Evolutionary conservation across 2,113 vertebrate genomes (phyloP).

Genomic region (Kryptolebias marmoratus): DNA sequence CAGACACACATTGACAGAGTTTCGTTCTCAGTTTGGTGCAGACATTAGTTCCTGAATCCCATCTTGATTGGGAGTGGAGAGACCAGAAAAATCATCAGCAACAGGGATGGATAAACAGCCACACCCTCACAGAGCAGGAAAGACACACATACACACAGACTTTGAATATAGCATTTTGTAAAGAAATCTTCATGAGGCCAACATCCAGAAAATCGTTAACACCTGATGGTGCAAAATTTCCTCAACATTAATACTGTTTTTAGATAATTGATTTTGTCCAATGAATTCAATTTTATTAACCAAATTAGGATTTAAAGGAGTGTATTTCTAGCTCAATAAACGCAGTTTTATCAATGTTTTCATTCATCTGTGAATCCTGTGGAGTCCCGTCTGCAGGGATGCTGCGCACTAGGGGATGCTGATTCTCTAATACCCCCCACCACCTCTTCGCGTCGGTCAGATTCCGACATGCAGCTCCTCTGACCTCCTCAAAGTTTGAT

Average conservation of each 20-base stretch:
- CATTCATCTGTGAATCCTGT: constrained; percentile 3
- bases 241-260: too few relatives aligned
- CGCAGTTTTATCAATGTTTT: neutral
- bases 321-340: too few relatives aligned
- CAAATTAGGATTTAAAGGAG: too few relatives aligned
- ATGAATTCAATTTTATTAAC: too few relatives aligned
- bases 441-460: neutral
- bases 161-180: too few relatives aligned
- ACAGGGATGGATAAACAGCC: constrained; percentile 20
- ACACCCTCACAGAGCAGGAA: constrained; percentile 48
- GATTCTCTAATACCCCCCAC: neutral
- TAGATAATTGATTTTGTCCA: too few relatives aligned
- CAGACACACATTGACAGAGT: constrained; percentile 3
- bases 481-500: constrained; percentile 21
- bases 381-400: neutral
- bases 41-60: constrained; percentile 32
- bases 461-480: neutral
- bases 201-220: too few relatives aligned
- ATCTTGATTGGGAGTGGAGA: neutral
- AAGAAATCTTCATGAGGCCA: neutral
- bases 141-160: neutral
- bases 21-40: constrained; percentile 43
- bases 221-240: too few relatives aligned
- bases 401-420: neutral
- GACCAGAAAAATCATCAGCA: neutral